Conservation (phyloP, 2,888 invertebrate genomes). For the Protophormia terraenovae region DNA sequence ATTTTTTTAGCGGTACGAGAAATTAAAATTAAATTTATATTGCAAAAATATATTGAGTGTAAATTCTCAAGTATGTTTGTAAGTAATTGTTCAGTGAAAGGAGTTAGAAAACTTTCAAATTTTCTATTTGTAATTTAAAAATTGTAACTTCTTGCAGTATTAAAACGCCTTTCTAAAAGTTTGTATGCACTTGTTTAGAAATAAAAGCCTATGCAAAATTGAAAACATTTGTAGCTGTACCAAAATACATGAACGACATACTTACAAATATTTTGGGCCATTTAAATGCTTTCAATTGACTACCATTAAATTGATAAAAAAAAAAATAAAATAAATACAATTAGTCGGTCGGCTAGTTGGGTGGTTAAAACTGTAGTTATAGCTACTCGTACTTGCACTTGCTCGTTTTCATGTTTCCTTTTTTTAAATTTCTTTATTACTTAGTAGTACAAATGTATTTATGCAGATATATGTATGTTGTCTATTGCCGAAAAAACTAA, state of each 20-base stretch:
- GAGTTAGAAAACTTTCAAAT: conserved; percentile 52
- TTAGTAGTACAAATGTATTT: background rate
- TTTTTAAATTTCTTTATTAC: background rate
- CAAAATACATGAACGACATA: background rate
- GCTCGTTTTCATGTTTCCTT: background rate
- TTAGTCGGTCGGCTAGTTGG: conserved; percentile 24
- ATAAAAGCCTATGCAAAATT: background rate
- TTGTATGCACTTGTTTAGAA: conserved; percentile 14
- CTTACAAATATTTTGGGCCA: conserved; percentile 10
- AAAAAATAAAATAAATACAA: conserved; percentile 21
- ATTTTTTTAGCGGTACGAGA: too few species aligned
- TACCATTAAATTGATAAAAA: conserved; percentile 2
- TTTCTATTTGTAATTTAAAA: background rate
- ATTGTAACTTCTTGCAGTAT: conserved; percentile 21
- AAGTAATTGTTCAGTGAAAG: conserved; percentile 42
- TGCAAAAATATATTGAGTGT: background rate
- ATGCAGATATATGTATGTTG: background rate
- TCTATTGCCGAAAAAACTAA: background rate
- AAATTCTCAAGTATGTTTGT: background rate
- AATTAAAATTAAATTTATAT: background rate
- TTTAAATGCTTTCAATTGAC: conserved; percentile 16
- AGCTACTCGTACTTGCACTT: conserved; percentile 24
- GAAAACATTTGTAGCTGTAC: background rate
- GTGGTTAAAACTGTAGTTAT: background rate
- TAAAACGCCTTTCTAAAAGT: conserved; percentile 53